phyloP scores from a whole-genome alignment of 2,888 invertebrate genomes.

The Noctua fimbriata region DNA sequence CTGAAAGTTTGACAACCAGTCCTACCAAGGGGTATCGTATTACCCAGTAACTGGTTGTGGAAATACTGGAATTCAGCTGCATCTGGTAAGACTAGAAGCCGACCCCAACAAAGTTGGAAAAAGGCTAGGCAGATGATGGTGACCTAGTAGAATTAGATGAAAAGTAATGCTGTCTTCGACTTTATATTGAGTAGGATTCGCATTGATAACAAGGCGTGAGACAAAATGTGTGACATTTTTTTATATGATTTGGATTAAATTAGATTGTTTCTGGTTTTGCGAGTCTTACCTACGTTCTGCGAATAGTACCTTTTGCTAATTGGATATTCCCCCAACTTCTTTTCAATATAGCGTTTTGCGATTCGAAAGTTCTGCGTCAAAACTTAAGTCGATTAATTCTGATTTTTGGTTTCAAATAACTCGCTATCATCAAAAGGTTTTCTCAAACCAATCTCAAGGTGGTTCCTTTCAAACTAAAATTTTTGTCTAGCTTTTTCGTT shows the following conservation, averaged over 20 bases:
- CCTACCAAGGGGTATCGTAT: not conserved
- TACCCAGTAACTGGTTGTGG: not conserved
- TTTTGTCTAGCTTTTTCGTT: constrained; percentile 18
- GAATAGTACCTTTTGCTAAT: not conserved
- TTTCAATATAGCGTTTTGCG: not conserved
- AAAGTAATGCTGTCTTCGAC: not conserved
- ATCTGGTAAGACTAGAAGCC: not conserved
- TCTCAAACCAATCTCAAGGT: not conserved
- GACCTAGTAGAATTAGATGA: not conserved
- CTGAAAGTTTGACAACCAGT: not conserved
- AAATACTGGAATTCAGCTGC: not conserved
- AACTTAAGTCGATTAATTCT: not conserved
- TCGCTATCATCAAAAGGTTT: not conserved
- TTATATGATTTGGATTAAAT: not conserved
- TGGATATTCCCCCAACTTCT: not conserved
- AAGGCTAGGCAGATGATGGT: no score
- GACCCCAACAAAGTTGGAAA: not conserved
- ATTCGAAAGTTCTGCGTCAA: not conserved
- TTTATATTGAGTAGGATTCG: not conserved
- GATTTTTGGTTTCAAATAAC: not conserved
- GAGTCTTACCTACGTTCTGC: not conserved
- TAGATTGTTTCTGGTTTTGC: not conserved
- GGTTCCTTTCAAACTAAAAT: not conserved
- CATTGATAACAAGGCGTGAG: not conserved
- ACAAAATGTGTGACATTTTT: not conserved